Conservation (phyloP, 2,113 vertebrate species). For the Aphelocoma coerulescens region DNA sequence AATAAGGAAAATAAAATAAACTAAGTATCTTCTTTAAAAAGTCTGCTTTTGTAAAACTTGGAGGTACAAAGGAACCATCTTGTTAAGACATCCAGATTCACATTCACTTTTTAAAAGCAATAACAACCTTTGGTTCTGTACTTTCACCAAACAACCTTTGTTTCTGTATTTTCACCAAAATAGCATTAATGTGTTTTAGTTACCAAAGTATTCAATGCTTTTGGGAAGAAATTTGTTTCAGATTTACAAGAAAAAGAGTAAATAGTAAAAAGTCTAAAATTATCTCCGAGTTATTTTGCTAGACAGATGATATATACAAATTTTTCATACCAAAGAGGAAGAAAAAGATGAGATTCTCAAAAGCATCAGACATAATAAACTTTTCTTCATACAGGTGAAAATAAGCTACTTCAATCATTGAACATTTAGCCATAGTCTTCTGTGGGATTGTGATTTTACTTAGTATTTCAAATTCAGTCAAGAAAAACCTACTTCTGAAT, state of each 20-base stretch:
- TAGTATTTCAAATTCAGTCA: background rate
- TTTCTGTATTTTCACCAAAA: background rate
- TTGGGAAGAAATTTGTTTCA: background rate
- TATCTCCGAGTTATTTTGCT: background rate
- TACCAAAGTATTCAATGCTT: background rate
- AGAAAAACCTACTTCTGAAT: background rate
- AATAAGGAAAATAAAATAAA: background rate
- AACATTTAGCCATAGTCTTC: background rate
- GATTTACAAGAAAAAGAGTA: background rate
- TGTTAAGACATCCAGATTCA: background rate
- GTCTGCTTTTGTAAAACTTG: background rate
- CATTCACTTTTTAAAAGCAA: background rate
- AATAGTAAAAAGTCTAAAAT: background rate
- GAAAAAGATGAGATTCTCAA: background rate
- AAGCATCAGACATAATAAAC: background rate
- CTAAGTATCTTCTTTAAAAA: background rate
- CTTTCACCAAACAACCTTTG: too few species aligned
- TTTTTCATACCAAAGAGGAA: background rate
- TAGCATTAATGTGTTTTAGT: background rate
- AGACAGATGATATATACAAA: background rate
- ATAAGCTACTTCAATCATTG: background rate
- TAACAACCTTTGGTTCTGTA: rapidly evolving
- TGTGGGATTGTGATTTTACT: background rate
- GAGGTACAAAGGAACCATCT: background rate
- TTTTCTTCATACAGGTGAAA: background rate